phyloP scores from a whole-genome alignment of 2,888 invertebrate species.

The Cataglyphis albicans region DNA sequence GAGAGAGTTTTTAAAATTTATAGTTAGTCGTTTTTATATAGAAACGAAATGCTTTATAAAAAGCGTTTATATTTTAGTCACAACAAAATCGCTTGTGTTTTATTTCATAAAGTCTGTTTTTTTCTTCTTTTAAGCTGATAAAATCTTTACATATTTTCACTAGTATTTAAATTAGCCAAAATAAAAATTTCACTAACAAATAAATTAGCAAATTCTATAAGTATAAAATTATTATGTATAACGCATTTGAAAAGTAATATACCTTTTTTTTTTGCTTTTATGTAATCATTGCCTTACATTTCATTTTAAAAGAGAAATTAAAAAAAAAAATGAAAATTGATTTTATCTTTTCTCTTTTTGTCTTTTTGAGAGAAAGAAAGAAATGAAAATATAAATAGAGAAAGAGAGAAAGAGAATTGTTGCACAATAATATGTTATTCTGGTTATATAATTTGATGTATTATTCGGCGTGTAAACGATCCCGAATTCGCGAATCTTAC shows the following conservation, averaged over 20 bases:
- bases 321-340: neutral
- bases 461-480: neutral
- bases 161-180: constrained; percentile 19
- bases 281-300: neutral
- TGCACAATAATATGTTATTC: neutral
- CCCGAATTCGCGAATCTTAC: neutral
- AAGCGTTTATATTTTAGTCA: constrained; percentile 11
- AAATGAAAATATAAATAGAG: neutral
- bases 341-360: neutral
- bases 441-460: too few species aligned
- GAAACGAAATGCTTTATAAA: constrained; percentile 16
- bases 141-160: neutral
- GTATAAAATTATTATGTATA: constrained; percentile 2
- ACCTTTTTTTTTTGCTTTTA: neutral
- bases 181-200: constrained; percentile 5
- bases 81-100: constrained; percentile 16
- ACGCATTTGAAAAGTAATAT: neutral
- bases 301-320: neutral
- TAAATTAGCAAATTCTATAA: constrained; percentile 22
- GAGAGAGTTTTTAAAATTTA: constrained; percentile 12
- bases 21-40: constrained; percentile 18
- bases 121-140: constrained; percentile 9
- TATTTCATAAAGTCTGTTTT: constrained; percentile 16
- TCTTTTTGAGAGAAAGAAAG: neutral
- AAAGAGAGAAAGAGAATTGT: neutral